Evolutionary conservation across 2,888 invertebrate genomes (phyloP), one percentile per base, ranked within the genome.

Genomic region (Polylopha cassiicola): DNA sequence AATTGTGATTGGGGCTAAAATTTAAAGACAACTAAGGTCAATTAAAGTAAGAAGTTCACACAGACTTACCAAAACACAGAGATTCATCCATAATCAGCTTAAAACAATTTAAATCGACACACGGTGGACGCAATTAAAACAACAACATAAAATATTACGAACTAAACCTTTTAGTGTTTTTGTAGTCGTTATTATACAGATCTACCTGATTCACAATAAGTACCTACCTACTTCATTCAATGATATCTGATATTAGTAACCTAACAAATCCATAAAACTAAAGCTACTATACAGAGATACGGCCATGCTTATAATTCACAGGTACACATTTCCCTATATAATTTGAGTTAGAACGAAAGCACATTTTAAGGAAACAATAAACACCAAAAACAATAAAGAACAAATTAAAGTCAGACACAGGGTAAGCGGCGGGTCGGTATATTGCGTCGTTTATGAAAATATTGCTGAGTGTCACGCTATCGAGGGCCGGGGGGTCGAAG

Each of bases 311-410:
- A 55, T 60, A 58, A 62, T 51, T 60, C 61, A 64, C 65, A 49
- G 39, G 45, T 48, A 58, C 63, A 55, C 56, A 47, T 48, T 54
- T 44, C 49, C 54, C 52, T 54, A 61, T 64, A 54, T 56, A 56
- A 70, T 65, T 65, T 57, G 59, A 61, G 58, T 55, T 65, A 55
- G 59, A 57, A 62, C 58, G 53, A 62, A 63, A 69, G 63, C 81
- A 81, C 82, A 74, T 68, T 68, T 71, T 64, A 65, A 58, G 62
- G 67, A 75, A 76, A 78, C 76, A 73, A 79, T 76, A 73, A 80
- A 78, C 79, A 81, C 80, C 65, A 65, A 72, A 78, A 79, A 77
- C 75, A 75, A 79, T 77, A 77, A 73, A 72, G 69, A 76, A 71
- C 70, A 70, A 78, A 77, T 78, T 73, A 65, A 74, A 76, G 65